phyloP scores from a whole-genome alignment of 2,113 vertebrate genomes.

The Hippolais icterina region DNA sequence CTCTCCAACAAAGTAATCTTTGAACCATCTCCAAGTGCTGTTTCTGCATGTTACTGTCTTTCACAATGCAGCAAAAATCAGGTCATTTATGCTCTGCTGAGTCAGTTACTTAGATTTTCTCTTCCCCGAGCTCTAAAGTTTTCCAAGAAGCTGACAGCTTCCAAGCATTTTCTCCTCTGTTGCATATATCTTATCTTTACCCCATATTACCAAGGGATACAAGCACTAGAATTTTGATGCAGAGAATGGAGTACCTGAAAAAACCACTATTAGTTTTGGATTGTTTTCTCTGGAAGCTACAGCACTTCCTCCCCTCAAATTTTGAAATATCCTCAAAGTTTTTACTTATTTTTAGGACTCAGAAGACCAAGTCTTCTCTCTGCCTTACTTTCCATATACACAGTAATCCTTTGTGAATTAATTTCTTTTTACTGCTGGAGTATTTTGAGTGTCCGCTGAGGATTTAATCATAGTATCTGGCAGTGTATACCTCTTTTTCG shows the following conservation, averaged over 20 bases:
- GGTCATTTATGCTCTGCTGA: constrained; percentile 47
- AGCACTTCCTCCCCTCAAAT: background rate
- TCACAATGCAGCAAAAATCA: constrained; percentile 44
- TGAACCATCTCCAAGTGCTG: constrained; percentile 52
- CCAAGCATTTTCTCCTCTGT: background rate
- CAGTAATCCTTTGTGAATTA: background rate
- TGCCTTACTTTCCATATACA: background rate
- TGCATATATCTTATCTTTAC: background rate
- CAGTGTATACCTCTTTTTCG: background rate
- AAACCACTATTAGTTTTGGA: background rate
- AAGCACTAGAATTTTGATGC: background rate
- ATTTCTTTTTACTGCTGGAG: background rate
- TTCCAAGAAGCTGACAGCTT: background rate
- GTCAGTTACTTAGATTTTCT: constrained; percentile 45
- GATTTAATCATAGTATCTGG: background rate
- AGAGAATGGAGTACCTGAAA: background rate
- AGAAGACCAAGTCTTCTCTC: background rate
- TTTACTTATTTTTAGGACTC: background rate
- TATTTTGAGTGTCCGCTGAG: background rate
- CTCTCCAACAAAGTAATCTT: constrained; percentile 34
- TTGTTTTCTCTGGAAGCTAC: background rate
- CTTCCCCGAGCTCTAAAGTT: background rate
- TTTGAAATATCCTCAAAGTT: background rate
- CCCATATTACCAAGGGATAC: background rate
- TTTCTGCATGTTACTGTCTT: constrained; percentile 46